phyloP scores from a whole-genome alignment of 2,888 invertebrate genomes.

The Tubulanus polymorphus region DNA sequence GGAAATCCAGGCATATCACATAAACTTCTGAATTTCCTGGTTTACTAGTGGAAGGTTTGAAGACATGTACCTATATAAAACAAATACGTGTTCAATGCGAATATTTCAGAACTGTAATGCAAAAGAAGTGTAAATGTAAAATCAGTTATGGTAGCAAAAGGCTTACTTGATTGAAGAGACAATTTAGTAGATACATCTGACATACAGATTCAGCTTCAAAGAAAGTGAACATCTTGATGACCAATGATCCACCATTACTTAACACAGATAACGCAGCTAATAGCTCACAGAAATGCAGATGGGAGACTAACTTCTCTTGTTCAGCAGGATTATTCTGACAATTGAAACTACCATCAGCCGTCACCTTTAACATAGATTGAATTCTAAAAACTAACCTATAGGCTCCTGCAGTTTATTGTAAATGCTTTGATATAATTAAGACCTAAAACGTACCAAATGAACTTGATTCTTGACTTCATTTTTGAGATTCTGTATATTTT shows the following conservation, averaged over 20 bases:
- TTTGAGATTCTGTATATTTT: slow-evolving; percentile 65
- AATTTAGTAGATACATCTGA: slow-evolving; percentile 73
- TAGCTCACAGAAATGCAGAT: slow-evolving; percentile 79
- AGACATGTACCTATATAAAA: slow-evolving; percentile 63
- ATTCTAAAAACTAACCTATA: too few relatives aligned
- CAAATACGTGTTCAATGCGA: neutral
- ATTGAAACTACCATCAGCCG: slow-evolving; percentile 92
- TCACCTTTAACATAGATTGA: slow-evolving; percentile 71
- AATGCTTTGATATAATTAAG: too few relatives aligned
- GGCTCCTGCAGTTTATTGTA: too few relatives aligned
- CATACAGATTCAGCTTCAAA: slow-evolving; percentile 79
- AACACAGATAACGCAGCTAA: slow-evolving; percentile 72
- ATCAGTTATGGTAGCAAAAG: too few relatives aligned
- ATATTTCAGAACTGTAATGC: neutral
- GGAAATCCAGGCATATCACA: slow-evolving; percentile 59
- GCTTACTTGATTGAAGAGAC: slow-evolving; percentile 62
- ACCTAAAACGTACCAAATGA: slow-evolving; percentile 32
- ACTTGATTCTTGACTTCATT: slow-evolving; percentile 19
- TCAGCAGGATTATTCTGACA: slow-evolving; percentile 80
- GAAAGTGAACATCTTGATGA: slow-evolving; percentile 86
- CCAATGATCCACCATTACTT: slow-evolving; percentile 68
- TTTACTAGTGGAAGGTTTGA: slow-evolving; percentile 89
- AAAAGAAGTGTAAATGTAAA: neutral
- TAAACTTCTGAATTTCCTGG: slow-evolving; percentile 94
- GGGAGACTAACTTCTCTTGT: slow-evolving; percentile 76